phyloP scores from a whole-genome alignment of 2,888 invertebrate species.

The Flexamia atlantica region DNA sequence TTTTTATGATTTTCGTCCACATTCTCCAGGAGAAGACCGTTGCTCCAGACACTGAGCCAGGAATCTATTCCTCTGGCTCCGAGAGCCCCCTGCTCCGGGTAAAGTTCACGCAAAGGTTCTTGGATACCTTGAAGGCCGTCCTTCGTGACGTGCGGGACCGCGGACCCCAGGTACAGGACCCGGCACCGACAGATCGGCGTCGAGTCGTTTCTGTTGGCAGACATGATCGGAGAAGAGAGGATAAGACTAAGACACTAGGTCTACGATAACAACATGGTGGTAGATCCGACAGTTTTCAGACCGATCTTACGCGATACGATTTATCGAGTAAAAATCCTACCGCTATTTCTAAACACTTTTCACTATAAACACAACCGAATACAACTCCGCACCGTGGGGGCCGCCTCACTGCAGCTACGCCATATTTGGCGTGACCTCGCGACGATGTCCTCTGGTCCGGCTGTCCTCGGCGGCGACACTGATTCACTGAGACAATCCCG shows the following conservation, averaged over 20 bases:
- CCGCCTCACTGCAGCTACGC: background rate
- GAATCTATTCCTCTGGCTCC: constrained; percentile 95
- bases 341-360: background rate
- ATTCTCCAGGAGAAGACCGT: constrained; percentile 96
- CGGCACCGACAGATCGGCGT: constrained; percentile 98
- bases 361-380: constrained; percentile 2
- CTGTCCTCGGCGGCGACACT: background rate
- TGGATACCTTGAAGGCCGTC: constrained; percentile 98
- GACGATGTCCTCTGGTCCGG: background rate
- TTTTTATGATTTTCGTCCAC: constrained; percentile 97
- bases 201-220: constrained; percentile 77
- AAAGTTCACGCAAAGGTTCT: constrained; percentile 96
- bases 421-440: constrained; percentile 26
- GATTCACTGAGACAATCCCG: background rate
- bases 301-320: background rate
- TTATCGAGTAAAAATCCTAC: too few species aligned
- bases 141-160: constrained; percentile 98
- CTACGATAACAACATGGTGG: background rate
- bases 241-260: constrained; percentile 2
- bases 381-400: background rate
- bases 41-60: constrained; percentile 98
- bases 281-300: background rate
- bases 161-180: constrained; percentile 96
- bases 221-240: constrained; percentile 44
- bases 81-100: constrained; percentile 95